These are phyloP conservation scores for Mirounga angustirostris DNA, from an alignment of 2,113 vertebrate genomes.

Conservation along the genomic window DNA sequence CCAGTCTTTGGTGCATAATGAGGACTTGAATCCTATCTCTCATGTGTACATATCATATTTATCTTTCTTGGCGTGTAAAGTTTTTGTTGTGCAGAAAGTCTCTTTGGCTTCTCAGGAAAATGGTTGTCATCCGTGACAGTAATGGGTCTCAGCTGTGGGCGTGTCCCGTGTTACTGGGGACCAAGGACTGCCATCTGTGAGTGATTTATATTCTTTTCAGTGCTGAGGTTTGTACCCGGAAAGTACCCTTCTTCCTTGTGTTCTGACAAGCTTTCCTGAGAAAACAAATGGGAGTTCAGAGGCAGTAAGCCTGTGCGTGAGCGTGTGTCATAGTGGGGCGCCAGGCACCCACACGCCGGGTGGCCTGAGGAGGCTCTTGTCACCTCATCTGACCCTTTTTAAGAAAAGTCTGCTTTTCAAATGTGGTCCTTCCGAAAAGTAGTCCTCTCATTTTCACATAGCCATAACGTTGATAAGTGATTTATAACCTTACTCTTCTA, in stretches of 20 bases:
- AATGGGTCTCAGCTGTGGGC: background rate
- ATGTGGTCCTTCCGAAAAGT: background rate
- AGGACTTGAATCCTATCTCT: conserved; percentile 16
- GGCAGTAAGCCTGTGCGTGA: background rate
- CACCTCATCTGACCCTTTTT: background rate
- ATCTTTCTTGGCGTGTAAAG: background rate
- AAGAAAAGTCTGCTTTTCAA: background rate
- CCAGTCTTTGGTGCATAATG: background rate
- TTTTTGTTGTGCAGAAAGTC: background rate
- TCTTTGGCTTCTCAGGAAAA: conserved; percentile 13
- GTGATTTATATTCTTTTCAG: background rate
- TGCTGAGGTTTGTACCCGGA: background rate
- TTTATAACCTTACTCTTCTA: background rate
- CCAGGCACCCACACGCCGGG: background rate
- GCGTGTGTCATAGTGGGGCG: background rate
- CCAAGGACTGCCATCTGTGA: background rate
- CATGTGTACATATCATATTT: background rate
- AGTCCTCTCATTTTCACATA: background rate
- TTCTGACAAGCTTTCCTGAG: background rate
- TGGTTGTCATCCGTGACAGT: background rate
- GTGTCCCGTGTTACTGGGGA: background rate
- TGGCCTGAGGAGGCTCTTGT: background rate
- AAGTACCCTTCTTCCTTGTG: background rate
- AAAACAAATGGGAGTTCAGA: background rate
- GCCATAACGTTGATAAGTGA: background rate